These are phyloP conservation scores for Melinopterus prodromus DNA, from an alignment of 2,888 invertebrate species.

Conservation along the genomic window DNA sequence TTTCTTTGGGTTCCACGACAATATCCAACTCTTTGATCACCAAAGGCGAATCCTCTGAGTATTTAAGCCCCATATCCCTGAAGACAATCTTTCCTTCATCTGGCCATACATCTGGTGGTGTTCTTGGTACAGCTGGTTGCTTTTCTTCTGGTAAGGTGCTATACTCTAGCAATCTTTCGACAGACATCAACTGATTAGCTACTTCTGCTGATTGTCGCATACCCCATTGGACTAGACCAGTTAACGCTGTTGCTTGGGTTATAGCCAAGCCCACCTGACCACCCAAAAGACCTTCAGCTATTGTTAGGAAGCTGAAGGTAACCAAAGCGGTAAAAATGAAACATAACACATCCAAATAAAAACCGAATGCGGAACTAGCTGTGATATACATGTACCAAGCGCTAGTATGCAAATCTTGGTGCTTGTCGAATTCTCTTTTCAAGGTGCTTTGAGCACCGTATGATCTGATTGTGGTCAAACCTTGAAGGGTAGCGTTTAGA, in stretches of 20 bases:
- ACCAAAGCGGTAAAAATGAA: conserved; percentile 70
- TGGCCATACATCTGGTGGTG: conserved; percentile 75
- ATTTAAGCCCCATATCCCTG: conserved; percentile 71
- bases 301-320: conserved; percentile 70
- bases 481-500: conserved; percentile 79
- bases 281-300: conserved; percentile 58
- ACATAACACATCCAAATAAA: conserved; percentile 71
- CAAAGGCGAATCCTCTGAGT: conserved; percentile 67
- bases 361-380: conserved; percentile 71
- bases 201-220: conserved; percentile 86
- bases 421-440: conserved; percentile 63
- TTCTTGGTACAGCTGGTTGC: conserved; percentile 62
- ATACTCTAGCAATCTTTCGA: conserved; percentile 87
- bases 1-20: conserved; percentile 72
- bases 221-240: conserved; percentile 77
- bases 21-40: conserved; percentile 79
- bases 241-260: conserved; percentile 69
- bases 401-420: conserved; percentile 71
- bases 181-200: conserved; percentile 79
- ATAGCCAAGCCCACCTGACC: conserved; percentile 73
- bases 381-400: conserved; percentile 74
- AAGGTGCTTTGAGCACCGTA: conserved; percentile 74
- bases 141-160: conserved; percentile 70
- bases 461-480: conserved; percentile 82
- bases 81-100: conserved; percentile 70